phyloP scores from a whole-genome alignment of 2,888 invertebrate genomes.

The Zygothrica quintamaculata region DNA sequence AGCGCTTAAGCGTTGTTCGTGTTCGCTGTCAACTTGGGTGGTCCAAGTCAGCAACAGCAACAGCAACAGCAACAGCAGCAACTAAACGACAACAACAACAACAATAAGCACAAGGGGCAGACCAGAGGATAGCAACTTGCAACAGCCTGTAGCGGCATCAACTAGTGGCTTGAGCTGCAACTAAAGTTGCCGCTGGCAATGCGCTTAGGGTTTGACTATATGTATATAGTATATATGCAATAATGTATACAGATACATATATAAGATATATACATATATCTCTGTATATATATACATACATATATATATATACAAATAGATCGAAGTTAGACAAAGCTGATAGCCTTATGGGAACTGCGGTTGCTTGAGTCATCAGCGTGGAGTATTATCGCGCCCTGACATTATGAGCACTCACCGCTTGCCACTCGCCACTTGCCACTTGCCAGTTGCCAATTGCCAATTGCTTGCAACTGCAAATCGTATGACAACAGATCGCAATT shows the following conservation, averaged over 20 bases:
- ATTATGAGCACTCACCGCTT: slow-evolving; percentile 53
- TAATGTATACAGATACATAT: slow-evolving; percentile 33
- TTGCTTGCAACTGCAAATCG: neutral
- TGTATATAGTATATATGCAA: neutral
- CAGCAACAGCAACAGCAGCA: slow-evolving; percentile 31
- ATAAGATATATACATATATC: slow-evolving; percentile 12
- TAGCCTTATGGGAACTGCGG: slow-evolving; percentile 52
- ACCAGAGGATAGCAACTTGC: slow-evolving; percentile 41
- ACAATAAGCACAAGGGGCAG: neutral
- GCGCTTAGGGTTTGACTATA: neutral
- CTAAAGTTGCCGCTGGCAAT: neutral
- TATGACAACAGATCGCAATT: slow-evolving; percentile 20
- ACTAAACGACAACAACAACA: slow-evolving; percentile 18
- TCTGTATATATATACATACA: neutral
- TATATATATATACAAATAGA: slow-evolving; percentile 50
- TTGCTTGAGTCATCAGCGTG: slow-evolving; percentile 67
- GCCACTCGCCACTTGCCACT: neutral
- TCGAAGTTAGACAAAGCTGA: slow-evolving; percentile 72
- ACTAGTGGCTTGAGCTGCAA: slow-evolving; percentile 24
- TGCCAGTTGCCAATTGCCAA: neutral
- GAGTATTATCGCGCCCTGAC: slow-evolving; percentile 65
- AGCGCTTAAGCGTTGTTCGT: slow-evolving; percentile 81
- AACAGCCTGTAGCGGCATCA: slow-evolving; percentile 41
- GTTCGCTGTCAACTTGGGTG: slow-evolving; percentile 84
- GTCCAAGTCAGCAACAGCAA: slow-evolving; percentile 59